Base-by-base conservation (phyloP, 2,797 vertebrate genomes). In the Odontamblyopus rebecca region DNA sequence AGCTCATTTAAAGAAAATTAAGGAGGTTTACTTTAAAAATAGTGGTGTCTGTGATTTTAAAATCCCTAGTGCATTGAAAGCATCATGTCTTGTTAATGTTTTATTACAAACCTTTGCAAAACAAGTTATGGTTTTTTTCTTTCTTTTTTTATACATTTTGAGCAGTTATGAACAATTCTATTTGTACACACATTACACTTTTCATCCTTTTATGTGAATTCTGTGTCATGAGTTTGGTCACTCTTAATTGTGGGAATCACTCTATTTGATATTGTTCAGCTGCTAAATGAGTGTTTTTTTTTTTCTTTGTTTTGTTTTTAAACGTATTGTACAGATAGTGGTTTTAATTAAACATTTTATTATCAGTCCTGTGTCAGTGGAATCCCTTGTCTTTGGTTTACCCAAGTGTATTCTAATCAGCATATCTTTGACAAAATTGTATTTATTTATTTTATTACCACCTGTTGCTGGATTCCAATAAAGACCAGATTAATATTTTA, bases 361-460 rank as follows among this genome's bases (percentile, higher is more conserved):
- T 48, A 23, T 44, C 12, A 29, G 41, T 30, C 15, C 15, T 50
- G 16, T 26, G 26, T 29, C 41, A 29, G 4, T 30, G 63, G 41
- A 50, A 2, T 51, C 64, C 16, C 44, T 2, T 73, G 53, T 57
- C n/a, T 72, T 68, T 72, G 9, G 7, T 8, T 66, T 50, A 50
- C 50, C 26, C 11, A 26, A 44, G 62, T 50, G 4, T 64, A 15
- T 66, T 29, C 68, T 32, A 48, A 64, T 73, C 23, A 44, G 26
- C 69, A 26, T 53, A 8, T 41, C 67, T 29, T 67, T 6, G 11
- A 69, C 29, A 61, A 38, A 59, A 4, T 70, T 71, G 2, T 81
- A 29, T 83, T 72, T 86, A 85, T 88, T 89, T 81, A 83, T 80
- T 81, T 82, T 60, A 69, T 68, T 61, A n/a, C 64, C 7, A 53